phyloP scores from a whole-genome alignment of 2,888 invertebrate species.

The Diaperis boleti region DNA sequence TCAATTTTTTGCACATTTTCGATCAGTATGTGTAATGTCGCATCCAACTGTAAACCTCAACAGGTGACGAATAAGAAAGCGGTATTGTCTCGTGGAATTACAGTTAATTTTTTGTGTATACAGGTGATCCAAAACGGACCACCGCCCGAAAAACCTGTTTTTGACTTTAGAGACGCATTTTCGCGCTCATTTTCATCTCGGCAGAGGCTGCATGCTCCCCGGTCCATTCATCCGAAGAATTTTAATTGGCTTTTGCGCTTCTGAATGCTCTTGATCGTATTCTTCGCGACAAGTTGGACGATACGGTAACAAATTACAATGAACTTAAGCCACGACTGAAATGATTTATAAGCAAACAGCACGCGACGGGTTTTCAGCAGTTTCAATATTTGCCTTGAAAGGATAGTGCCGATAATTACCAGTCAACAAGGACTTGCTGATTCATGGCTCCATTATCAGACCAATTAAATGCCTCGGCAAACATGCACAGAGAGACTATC shows the following conservation, averaged over 20 bases:
- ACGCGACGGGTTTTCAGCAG: conserved; percentile 39
- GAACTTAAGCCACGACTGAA: conserved; percentile 4
- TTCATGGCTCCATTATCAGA: conserved; percentile 47
- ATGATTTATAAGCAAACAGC: conserved; percentile 35
- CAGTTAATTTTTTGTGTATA: neutral
- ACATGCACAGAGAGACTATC: conserved; percentile 29
- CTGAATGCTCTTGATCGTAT: conserved; percentile 29
- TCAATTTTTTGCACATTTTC: too few relatives aligned
- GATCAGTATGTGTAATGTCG: too few relatives aligned
- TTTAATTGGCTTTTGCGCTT: conserved; percentile 48
- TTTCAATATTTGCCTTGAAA: conserved; percentile 37
- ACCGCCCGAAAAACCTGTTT: neutral
- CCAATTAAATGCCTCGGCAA: conserved; percentile 46
- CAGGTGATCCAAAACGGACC: neutral
- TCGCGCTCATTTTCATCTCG: conserved; percentile 30
- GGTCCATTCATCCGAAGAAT: conserved; percentile 45
- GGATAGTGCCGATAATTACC: conserved; percentile 45
- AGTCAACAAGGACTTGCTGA: conserved; percentile 46
- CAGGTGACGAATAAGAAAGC: conserved; percentile 8
- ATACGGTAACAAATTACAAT: conserved; percentile 22
- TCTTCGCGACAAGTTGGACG: neutral
- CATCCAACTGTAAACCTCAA: neutral
- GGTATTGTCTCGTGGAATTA: conserved; percentile 15
- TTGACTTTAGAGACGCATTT: conserved; percentile 10
- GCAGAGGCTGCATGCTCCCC: conserved; percentile 41